Conservation (phyloP, 2,888 invertebrate species). For the Chrysina gloriosa region DNA sequence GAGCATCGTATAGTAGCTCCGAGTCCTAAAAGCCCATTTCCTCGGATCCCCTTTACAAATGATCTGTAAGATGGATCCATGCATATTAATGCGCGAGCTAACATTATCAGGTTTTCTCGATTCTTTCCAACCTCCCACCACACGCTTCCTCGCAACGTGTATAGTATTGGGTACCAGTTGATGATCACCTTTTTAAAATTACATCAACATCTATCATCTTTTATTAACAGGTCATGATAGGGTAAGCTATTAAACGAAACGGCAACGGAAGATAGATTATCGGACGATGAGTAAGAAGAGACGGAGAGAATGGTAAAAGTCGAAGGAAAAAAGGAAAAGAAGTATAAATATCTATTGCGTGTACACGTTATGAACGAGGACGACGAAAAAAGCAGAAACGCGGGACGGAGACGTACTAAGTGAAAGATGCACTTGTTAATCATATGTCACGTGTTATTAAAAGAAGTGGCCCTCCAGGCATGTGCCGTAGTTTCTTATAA, state of each 20-base stretch:
- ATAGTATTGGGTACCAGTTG: constrained; percentile 35
- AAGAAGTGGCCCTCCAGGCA: constrained; percentile 55
- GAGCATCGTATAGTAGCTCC: background rate
- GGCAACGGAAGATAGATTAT: constrained; percentile 38
- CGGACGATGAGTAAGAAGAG: constrained; percentile 38
- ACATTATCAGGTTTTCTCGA: constrained; percentile 23
- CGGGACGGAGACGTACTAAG: background rate
- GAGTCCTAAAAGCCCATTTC: background rate
- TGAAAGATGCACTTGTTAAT: constrained; percentile 57
- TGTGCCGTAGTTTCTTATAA: constrained; percentile 50
- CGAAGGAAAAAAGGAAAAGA: constrained; percentile 39
- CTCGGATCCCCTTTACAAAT: constrained; percentile 52
- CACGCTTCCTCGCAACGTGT: background rate
- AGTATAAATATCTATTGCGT: background rate
- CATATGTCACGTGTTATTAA: constrained; percentile 60
- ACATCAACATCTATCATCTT: constrained; percentile 50
- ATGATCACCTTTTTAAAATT: constrained; percentile 53
- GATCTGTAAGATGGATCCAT: constrained; percentile 53
- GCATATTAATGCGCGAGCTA: constrained; percentile 55
- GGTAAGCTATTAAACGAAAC: constrained; percentile 46
- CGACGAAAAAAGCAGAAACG: constrained; percentile 46
- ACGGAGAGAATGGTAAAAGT: constrained; percentile 31
- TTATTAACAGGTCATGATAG: constrained; percentile 47
- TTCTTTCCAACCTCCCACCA: background rate
- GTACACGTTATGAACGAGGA: background rate